A percentile compares a stretch with the other conserved stretches of the same genome.
Evolutionary conservation across 2,888 invertebrate genomes (phyloP).

Genomic region (Blastobasis adustella): DNA sequence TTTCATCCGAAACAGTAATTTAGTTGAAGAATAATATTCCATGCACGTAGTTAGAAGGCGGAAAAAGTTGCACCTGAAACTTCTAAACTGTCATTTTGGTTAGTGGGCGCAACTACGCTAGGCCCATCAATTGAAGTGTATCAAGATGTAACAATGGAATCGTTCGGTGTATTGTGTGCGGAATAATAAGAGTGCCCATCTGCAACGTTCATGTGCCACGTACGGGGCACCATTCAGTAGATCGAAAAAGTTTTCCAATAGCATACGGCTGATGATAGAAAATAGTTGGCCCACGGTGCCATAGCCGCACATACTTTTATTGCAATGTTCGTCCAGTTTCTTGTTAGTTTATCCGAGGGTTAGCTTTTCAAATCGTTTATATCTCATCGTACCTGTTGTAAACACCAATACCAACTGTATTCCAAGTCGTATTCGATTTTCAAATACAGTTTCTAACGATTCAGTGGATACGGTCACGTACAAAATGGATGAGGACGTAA

Average conservation of each 20-base stretch:
- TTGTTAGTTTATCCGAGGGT: constrained; percentile 15
- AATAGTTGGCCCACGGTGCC: constrained; percentile 47
- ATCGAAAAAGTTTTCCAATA: constrained; percentile 72
- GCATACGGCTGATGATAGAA: constrained; percentile 58
- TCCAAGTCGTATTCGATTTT: too few species aligned
- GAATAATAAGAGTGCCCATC: constrained; percentile 53
- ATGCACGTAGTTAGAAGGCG: too few species aligned
- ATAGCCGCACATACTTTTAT: constrained; percentile 48
- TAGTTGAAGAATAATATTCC: too few species aligned
- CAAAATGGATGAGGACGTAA: too few species aligned
- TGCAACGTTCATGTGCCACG: constrained; percentile 60
- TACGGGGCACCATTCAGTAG: constrained; percentile 56
- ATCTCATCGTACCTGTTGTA: neutral
- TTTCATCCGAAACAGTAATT: too few species aligned
- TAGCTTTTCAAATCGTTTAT: constrained; percentile 9
- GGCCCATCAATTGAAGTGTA: constrained; percentile 9
- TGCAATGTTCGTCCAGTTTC: constrained; percentile 30
- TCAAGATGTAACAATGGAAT: constrained; percentile 37
- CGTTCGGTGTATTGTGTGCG: constrained; percentile 45
- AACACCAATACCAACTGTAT: too few species aligned
- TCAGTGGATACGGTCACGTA: too few species aligned
- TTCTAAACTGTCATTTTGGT: constrained; percentile 19
- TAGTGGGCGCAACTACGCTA: neutral
- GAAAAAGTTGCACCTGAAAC: neutral
- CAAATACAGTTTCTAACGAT: too few species aligned